phyloP scores from a whole-genome alignment of 2,888 invertebrate genomes.

The Orthosia gothica region DNA sequence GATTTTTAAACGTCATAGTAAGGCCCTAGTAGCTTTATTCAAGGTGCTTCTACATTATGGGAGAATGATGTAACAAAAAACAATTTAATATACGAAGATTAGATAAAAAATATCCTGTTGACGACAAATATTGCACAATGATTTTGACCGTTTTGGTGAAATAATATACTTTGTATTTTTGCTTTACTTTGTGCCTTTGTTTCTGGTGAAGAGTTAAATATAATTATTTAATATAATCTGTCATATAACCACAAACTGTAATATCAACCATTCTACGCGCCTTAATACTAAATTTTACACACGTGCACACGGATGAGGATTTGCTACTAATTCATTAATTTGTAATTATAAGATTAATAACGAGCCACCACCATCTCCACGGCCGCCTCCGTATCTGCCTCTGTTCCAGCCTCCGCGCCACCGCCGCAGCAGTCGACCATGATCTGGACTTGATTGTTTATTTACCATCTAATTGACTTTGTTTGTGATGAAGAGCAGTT shows the following conservation, averaged over 20 bases:
- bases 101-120: too few species aligned
- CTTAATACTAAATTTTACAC: conserved; percentile 77
- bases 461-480: conserved; percentile 93
- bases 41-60: too few species aligned
- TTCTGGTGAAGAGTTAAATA: too few species aligned
- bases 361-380: conserved; percentile 83
- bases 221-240: conserved; percentile 73
- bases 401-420: conserved; percentile 92
- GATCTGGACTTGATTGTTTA: conserved; percentile 96
- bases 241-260: conserved; percentile 76
- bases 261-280: conserved; percentile 76
- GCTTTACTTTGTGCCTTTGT: too few species aligned
- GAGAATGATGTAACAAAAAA: too few species aligned
- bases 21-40: too few species aligned
- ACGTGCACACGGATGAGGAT: conserved; percentile 85
- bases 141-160: background rate
- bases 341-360: conserved; percentile 79
- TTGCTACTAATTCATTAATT: conserved; percentile 76
- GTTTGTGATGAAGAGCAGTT: too few species aligned
- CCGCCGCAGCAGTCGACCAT: conserved; percentile 93
- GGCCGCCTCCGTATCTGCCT: conserved; percentile 87
- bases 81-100: background rate
- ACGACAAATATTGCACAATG: background rate
- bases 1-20: too few species aligned
- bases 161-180: too few species aligned